Conservation (phyloP, 2,113 vertebrate species). For the Eublepharis macularius region DNA sequence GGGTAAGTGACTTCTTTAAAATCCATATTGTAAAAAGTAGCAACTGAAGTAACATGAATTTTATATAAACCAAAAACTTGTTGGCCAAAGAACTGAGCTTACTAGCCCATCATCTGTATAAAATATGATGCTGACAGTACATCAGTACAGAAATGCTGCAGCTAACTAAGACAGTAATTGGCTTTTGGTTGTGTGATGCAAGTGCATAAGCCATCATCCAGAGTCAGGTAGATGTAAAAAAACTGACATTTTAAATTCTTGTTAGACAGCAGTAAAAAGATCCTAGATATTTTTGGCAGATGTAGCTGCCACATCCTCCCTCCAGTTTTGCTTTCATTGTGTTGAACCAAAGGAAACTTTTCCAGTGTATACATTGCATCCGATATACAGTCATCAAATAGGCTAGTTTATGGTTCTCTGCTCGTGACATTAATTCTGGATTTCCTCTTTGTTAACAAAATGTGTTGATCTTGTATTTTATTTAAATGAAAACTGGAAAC, state of each 20-base stretch:
- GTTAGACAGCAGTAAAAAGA: not conserved
- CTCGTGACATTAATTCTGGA: not conserved
- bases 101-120: not conserved
- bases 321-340: accelerated
- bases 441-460: not conserved
- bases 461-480: accelerated
- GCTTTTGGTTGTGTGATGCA: not conserved
- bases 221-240: not conserved
- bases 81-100: not conserved
- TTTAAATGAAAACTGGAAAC: not conserved
- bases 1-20: not conserved
- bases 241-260: not conserved
- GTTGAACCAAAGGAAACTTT: accelerated
- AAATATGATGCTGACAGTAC: not conserved
- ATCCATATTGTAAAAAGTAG: not conserved
- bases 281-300: accelerated
- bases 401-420: not conserved
- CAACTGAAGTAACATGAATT: not conserved
- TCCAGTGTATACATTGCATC: not conserved
- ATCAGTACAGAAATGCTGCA: not conserved
- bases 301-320: accelerated
- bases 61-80: not conserved
- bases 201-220: not conserved
- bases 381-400: not conserved
- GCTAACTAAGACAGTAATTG: not conserved